phyloP scores from a whole-genome alignment of 2,888 invertebrate species.

The Thumatha senex region DNA sequence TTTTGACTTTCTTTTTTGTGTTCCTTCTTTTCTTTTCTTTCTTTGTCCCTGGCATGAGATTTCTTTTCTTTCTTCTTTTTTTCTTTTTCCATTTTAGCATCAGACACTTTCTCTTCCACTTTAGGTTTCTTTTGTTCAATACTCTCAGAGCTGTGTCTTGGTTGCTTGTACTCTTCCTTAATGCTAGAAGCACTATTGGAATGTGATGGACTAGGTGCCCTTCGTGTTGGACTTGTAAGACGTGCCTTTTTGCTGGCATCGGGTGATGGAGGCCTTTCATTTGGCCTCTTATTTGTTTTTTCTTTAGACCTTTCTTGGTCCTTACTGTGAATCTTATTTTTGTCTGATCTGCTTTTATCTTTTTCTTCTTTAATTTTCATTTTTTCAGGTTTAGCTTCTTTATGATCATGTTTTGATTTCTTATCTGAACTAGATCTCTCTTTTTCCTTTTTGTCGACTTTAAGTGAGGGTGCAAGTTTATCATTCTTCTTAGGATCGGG shows the following conservation, averaged over 20 bases:
- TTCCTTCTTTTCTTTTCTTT: slow-evolving; percentile 82
- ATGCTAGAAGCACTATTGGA: slow-evolving; percentile 72
- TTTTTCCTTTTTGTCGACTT: slow-evolving; percentile 84
- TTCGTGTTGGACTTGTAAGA: slow-evolving; percentile 58
- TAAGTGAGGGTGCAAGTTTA: slow-evolving; percentile 52
- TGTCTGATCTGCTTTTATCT: slow-evolving; percentile 75
- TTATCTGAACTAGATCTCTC: slow-evolving; percentile 74
- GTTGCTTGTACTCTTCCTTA: slow-evolving; percentile 70
- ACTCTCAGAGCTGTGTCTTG: slow-evolving; percentile 57
- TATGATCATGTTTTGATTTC: slow-evolving; percentile 76
- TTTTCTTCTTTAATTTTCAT: slow-evolving; percentile 75
- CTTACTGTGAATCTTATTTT: slow-evolving; percentile 80
- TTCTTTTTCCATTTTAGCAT: slow-evolving; percentile 79
- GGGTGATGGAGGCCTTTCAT: slow-evolving; percentile 70
- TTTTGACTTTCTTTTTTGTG: slow-evolving; percentile 83
- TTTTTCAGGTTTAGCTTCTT: slow-evolving; percentile 74
- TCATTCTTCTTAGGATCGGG: slow-evolving; percentile 85
- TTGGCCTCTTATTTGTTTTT: slow-evolving; percentile 77
- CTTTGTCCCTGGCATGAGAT: slow-evolving; percentile 85
- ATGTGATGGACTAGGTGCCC: slow-evolving; percentile 63
- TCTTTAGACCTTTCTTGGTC: slow-evolving; percentile 83
- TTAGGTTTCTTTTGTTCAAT: slow-evolving; percentile 67
- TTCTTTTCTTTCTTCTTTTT: slow-evolving; percentile 85
- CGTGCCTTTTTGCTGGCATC: slow-evolving; percentile 67
- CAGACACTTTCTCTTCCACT: slow-evolving; percentile 78